Conservation (phyloP, 2,888 invertebrate species). For the Acanthosepion esculentum region DNA sequence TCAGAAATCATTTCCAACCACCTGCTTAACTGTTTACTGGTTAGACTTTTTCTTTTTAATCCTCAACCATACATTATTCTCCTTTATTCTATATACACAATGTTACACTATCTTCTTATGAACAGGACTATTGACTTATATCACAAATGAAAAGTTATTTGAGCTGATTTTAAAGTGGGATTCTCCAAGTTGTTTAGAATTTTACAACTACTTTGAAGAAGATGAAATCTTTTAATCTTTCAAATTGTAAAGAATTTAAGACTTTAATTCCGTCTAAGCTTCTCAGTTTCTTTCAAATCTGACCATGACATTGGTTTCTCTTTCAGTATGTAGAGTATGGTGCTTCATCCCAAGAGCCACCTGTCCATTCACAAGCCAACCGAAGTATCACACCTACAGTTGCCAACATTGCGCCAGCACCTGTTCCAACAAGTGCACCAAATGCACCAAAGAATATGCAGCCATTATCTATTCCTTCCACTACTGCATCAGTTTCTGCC, state of each 20-base stretch:
- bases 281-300: no score
- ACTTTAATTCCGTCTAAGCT: no score
- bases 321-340: constrained; percentile 90
- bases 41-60: no score
- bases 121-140: no score
- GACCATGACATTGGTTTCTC: constrained; percentile 5
- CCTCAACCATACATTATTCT: no score
- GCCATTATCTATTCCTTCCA: constrained; percentile 49
- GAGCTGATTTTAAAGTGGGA: no score
- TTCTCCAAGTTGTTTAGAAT: neutral
- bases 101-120: no score
- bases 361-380: constrained; percentile 73
- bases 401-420: constrained; percentile 24
- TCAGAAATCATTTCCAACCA: no score
- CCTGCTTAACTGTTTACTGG: no score
- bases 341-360: constrained; percentile 90
- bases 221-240: neutral
- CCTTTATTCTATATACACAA: no score
- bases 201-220: neutral
- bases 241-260: neutral
- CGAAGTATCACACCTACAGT: constrained; percentile 25
- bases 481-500: constrained; percentile 59
- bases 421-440: constrained; percentile 50
- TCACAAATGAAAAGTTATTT: no score
- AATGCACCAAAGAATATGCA: constrained; percentile 48